These are phyloP conservation scores for Timema podura DNA, from an alignment of 2,888 invertebrate species.

Conservation along the genomic window DNA sequence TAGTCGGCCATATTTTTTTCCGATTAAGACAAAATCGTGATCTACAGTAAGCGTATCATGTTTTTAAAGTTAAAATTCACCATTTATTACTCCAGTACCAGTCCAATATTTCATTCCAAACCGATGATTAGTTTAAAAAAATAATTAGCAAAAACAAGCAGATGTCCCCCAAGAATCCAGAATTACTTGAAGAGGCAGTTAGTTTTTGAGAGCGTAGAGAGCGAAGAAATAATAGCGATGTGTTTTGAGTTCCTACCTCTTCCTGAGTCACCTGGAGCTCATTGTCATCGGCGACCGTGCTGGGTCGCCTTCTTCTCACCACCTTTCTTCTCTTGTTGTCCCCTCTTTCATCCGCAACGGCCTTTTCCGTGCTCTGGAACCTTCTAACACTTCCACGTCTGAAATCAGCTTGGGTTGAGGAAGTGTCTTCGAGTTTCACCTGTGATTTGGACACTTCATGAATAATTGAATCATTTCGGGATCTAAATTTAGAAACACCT, in stretches of 20 bases:
- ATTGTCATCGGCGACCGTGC: neutral
- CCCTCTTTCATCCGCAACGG: neutral
- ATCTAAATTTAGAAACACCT: neutral
- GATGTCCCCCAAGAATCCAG: constrained; percentile 6
- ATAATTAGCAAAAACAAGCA: constrained; percentile 14
- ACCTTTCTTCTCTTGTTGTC: constrained; percentile 19
- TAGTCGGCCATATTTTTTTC: too few species aligned
- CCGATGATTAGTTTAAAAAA: constrained; percentile 8
- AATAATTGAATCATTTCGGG: too few species aligned
- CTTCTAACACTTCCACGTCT: constrained; percentile 10
- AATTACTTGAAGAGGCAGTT: constrained; percentile 11
- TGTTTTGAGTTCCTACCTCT: constrained; percentile 14
- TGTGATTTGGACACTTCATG: neutral
- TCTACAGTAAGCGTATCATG: too few species aligned
- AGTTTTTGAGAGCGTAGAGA: constrained; percentile 13
- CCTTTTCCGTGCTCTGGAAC: constrained; percentile 1
- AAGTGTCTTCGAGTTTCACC: neutral
- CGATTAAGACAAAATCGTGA: too few species aligned
- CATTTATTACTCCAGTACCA: too few species aligned
- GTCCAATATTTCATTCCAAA: constrained; percentile 12
- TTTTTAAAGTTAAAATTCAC: too few species aligned
- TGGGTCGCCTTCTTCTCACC: constrained; percentile 22
- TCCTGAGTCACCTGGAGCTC: neutral
- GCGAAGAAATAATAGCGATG: constrained; percentile 4
- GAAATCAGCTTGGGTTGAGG: neutral